Evolutionary conservation across 2,888 invertebrate species (phyloP).

Genomic region (Volucella zonaria): DNA sequence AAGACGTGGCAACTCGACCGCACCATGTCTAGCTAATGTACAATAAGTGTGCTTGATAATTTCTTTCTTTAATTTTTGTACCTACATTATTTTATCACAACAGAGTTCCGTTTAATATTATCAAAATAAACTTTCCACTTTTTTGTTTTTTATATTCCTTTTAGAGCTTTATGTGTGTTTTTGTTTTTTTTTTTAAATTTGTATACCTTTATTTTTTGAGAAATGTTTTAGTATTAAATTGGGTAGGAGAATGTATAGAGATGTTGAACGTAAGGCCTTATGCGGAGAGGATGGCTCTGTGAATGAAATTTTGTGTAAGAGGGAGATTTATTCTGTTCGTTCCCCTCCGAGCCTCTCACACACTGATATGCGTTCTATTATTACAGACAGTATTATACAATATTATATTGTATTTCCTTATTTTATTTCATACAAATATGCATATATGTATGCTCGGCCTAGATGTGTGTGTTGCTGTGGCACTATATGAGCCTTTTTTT

Average conservation of each 20-base stretch:
- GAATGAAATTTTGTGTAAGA: constrained; percentile 14
- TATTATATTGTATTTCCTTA: constrained; percentile 50
- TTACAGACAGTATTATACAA: constrained; percentile 18
- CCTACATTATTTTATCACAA: too few species aligned
- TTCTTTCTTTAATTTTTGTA: too few species aligned
- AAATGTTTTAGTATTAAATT: too few species aligned
- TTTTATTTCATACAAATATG: constrained; percentile 49
- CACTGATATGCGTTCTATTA: constrained; percentile 52
- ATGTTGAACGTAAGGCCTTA: neutral
- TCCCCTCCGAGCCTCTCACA: constrained; percentile 57
- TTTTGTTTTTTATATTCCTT: too few species aligned
- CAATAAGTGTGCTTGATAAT: too few species aligned
- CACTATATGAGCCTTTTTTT: constrained; percentile 15
- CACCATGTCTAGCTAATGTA: too few species aligned
- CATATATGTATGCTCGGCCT: constrained; percentile 5
- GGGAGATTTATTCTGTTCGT: neutral
- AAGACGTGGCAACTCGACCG: too few species aligned
- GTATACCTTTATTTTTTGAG: neutral
- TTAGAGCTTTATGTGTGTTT: neutral
- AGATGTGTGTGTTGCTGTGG: constrained; percentile 26
- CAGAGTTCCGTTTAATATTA: too few species aligned
- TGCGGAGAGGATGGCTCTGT: neutral
- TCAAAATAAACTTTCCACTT: too few species aligned
- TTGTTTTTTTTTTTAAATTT: neutral
- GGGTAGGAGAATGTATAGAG: neutral